A percentile compares a stretch with the other conserved stretches of the same genome.
These are phyloP conservation scores for Parambassis ranga DNA, from an alignment of 2,797 vertebrate species.

Conservation along the genomic window DNA sequence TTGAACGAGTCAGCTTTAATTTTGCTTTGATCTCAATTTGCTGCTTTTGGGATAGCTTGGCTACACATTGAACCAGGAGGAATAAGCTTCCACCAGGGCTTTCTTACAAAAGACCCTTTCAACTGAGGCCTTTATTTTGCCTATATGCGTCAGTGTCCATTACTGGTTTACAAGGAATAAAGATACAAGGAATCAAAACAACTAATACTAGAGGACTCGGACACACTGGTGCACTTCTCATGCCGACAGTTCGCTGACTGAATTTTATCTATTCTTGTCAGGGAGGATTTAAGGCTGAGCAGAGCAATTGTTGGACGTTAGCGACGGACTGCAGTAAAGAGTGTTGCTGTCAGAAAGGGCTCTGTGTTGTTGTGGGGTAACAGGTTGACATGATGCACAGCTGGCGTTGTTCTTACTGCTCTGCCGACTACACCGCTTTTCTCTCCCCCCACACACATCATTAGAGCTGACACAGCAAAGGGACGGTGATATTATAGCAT, in stretches of 20 bases:
- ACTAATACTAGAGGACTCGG: constrained; percentile 43
- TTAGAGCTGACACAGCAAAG: constrained; percentile 70
- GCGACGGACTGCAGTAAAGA: constrained; percentile 66
- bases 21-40: constrained; percentile 88
- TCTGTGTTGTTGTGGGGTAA: constrained; percentile 62
- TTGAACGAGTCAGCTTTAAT: constrained; percentile 88
- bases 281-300: constrained; percentile 55
- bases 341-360: constrained; percentile 53
- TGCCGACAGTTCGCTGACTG: constrained; percentile 30
- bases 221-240: constrained; percentile 34
- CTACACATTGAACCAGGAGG: constrained; percentile 73
- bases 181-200: constrained; percentile 56
- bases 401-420: constrained; percentile 76
- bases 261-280: constrained; percentile 54
- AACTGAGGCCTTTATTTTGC: constrained; percentile 66
- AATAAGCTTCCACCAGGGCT: constrained; percentile 73
- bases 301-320: constrained; percentile 64
- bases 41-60: constrained; percentile 79
- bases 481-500: constrained; percentile 53
- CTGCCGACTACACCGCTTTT: constrained; percentile 22
- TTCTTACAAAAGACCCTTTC: constrained; percentile 72
- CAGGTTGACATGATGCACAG: constrained; percentile 75
- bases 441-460: constrained; percentile 56
- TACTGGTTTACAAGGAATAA: constrained; percentile 50
- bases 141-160: constrained; percentile 65